Base-by-base conservation (phyloP, 1,140 invertebrate species). In the Cotesia glomerata region DNA sequence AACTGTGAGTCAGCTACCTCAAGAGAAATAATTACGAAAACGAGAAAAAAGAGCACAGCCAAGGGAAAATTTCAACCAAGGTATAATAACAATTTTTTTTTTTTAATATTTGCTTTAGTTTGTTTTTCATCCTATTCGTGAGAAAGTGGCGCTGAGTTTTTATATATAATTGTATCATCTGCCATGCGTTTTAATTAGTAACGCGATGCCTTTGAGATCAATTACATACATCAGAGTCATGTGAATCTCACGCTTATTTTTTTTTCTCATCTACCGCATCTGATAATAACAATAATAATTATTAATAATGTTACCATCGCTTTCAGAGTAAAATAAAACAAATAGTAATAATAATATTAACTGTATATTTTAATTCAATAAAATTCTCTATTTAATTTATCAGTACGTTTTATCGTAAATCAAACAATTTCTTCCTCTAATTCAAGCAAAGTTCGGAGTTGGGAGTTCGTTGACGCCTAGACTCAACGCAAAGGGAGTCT, bases 191-290 rank as follows among this genome's bases (percentile, higher is more conserved):
- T 64, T 64, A 64, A 64, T 64, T 64, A 64, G 35, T 34, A 18
- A 39, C 36, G 62, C 62, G 36, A 64, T 35, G 62, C n/a, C 9
- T 64, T 64, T 64, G 34, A 13, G 62, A 64, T 64, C 62, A 64
- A 64, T 64, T 64, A 64, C 36, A 64, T n/a, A 36, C 62, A 35
- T 39, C 62, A 64, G 32, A 64, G 36, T 39, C 36, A 34, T 39
- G 34, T 18, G 35, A 39, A 64, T 64, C 62, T 64, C 62, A 64
- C 62, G 62, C 16, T 56, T 56, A 56, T 56, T 56, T 56, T 56
- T n/a, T 18, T 56, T 56, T 18, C 16, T 56, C 52, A 56, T 14
- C 52, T 56, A 18, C 5, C 16, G 52, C 5, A 56, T 56, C n/a
- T 51, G 8, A 56, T 56, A 16, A 18, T 56, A 56, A 56, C 52